Evolutionary conservation across 2,888 invertebrate genomes (phyloP).

Genomic region (Seira ritae): DNA sequence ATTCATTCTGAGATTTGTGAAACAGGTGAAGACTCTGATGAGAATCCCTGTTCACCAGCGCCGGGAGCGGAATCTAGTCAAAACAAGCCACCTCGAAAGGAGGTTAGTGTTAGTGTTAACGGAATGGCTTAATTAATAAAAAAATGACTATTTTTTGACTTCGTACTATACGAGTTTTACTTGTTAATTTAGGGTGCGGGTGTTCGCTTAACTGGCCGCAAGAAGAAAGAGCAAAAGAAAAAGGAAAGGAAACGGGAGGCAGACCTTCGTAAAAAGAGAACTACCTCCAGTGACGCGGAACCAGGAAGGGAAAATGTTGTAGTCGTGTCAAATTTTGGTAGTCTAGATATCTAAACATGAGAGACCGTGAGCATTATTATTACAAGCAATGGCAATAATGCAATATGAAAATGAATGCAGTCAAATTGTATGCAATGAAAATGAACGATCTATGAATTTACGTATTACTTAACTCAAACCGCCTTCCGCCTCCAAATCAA

Average conservation of each 20-base stretch:
- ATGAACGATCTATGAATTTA: too few species aligned
- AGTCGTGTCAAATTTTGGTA: slow-evolving; percentile 67
- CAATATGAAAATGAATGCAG: too few species aligned
- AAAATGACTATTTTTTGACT: too few species aligned
- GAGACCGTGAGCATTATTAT: not conserved
- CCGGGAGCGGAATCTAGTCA: slow-evolving; percentile 54
- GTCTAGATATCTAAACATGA: slow-evolving; percentile 67
- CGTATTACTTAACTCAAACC: too few species aligned
- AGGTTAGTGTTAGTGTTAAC: too few species aligned
- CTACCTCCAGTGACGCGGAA: slow-evolving; percentile 42
- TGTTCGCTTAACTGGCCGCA: slow-evolving; percentile 72
- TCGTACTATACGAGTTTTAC: too few species aligned
- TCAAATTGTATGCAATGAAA: too few species aligned
- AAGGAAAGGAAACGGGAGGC: slow-evolving; percentile 74
- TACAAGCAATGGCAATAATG: too few species aligned
- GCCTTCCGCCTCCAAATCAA: too few species aligned
- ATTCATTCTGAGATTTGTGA: not conserved
- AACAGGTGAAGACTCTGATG: slow-evolving; percentile 48
- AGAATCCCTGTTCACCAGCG: slow-evolving; percentile 35
- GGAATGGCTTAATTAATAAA: too few species aligned
- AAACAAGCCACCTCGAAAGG: slow-evolving; percentile 48
- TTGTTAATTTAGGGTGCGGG: not conserved
- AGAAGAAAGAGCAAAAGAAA: slow-evolving; percentile 74
- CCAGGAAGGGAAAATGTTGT: slow-evolving; percentile 59
- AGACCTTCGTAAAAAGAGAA: slow-evolving; percentile 71